Percentiles rank a stretch among this genome's conserved stretches.
phyloP scores from a whole-genome alignment of 2,113 vertebrate genomes.

The Dermatemys mawii region DNA sequence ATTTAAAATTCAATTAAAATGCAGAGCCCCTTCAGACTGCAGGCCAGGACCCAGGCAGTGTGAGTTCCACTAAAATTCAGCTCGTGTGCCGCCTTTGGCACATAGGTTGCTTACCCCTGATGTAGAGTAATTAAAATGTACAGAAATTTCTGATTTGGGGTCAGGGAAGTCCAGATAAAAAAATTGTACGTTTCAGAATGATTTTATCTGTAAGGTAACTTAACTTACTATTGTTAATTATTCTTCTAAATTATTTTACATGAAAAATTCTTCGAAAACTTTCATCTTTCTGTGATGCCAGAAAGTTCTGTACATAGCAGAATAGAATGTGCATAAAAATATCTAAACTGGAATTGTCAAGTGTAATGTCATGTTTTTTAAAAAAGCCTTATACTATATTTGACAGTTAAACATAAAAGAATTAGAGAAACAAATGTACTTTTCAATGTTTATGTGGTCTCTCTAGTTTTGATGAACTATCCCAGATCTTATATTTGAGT shows the following conservation, averaged over 20 bases:
- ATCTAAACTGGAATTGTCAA: background rate
- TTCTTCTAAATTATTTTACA: background rate
- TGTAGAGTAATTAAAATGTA: background rate
- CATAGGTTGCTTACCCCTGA: too few relatives aligned
- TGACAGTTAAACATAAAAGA: background rate
- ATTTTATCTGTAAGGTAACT: background rate
- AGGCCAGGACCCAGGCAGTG: too few relatives aligned
- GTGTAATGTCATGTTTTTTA: background rate
- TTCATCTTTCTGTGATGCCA: background rate
- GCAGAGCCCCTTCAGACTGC: too few relatives aligned
- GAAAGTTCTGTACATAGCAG: background rate
- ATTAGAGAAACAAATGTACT: background rate
- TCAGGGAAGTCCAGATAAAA: accelerated
- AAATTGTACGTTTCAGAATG: background rate
- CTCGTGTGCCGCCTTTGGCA: too few relatives aligned
- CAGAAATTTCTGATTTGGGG: background rate
- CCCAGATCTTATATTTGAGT: too few relatives aligned
- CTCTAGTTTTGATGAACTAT: background rate
- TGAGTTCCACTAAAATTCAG: too few relatives aligned
- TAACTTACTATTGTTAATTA: background rate
- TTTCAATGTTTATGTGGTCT: background rate
- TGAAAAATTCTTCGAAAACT: background rate
- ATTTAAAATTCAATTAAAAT: too few relatives aligned
- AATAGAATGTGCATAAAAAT: background rate
- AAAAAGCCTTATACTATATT: background rate